Base-by-base conservation (phyloP, 2,797 vertebrate species). In the Xenentodon cancila region DNA sequence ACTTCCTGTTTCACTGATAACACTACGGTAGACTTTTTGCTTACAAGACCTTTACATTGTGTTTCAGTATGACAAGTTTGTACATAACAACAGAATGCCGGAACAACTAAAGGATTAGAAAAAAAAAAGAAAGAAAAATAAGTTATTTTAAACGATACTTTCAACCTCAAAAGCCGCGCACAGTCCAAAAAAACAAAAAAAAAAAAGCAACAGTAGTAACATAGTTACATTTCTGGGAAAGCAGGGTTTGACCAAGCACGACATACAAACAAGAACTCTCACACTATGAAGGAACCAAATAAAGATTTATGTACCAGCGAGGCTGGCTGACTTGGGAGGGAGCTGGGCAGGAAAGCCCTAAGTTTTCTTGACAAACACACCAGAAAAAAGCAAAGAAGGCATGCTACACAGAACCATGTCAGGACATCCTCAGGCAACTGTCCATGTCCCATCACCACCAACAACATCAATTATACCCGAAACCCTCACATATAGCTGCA, bases 191-290 rank as follows among this genome's bases (percentile, higher is more conserved):
- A 49, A 18, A n/a, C n/a, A n/a, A 25, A 53, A 75, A 69, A 70
- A 48, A 37, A 69, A 73, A 77, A 85, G 65, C 67, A 76, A 65
- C 55, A 53, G 79, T 76, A 82, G 68, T 66, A 71, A 84, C 77
- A 79, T 62, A 76, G 69, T n/a, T 74, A 75, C 73, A 68, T 80
- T 90, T 82, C 77, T 79, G 73, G 75, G 83, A 89, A 91, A 85
- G 84, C 64, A 80, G 57, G 65, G 70, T 79, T 86, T 75, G 58
- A 85, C 77, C 83, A 84, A 77, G 59, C 72, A 83, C 30, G 68
- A 72, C 53, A 72, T 46, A 60, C 76, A 90, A 88, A 88, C 79
- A 89, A 73, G 85, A 78, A 59, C 67, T 45, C 68, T 67, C 59
- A 75, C 64, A 67, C 15, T 53, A 3, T 2, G 47, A 55, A 50